Evolutionary conservation across 2,888 invertebrate species (phyloP).

Genomic region (Lampropteryx suffumata): DNA sequence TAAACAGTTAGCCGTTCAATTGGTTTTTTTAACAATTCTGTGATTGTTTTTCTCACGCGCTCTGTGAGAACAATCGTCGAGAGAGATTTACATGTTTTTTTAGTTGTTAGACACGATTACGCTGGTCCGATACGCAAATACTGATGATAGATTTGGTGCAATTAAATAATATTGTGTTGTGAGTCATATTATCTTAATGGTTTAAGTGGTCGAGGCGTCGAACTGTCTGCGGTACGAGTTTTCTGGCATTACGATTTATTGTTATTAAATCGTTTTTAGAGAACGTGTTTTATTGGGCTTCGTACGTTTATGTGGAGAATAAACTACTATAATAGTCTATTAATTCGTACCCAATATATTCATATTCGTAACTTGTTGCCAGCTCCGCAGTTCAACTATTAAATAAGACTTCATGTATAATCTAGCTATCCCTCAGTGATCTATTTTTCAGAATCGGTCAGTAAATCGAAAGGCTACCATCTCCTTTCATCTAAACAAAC

Average conservation of each 20-base stretch:
- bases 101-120: constrained; percentile 57
- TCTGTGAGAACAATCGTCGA: constrained; percentile 67
- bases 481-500: too few relatives aligned
- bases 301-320: constrained; percentile 10
- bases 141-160: constrained; percentile 43
- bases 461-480: too few relatives aligned
- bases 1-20: constrained; percentile 60
- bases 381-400: too few relatives aligned
- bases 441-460: too few relatives aligned
- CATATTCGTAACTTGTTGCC: too few relatives aligned
- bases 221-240: constrained; percentile 27
- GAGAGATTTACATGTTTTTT: constrained; percentile 59
- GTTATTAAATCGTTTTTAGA: constrained; percentile 20
- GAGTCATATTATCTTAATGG: constrained; percentile 37
- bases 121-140: constrained; percentile 67
- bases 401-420: too few relatives aligned
- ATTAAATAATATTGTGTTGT: constrained; percentile 33
- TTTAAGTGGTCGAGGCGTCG: constrained; percentile 31
- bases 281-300: constrained; percentile 15
- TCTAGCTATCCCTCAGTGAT: too few relatives aligned
- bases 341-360: background rate
- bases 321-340: constrained; percentile 4
- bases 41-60: constrained; percentile 73
- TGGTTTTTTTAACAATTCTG: constrained; percentile 48
- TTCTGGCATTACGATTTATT: constrained; percentile 17